Evolutionary conservation across 2,797 vertebrate species (phyloP), one percentile per base, ranked within the genome.

Genomic region (Macropodus opercularis): DNA sequence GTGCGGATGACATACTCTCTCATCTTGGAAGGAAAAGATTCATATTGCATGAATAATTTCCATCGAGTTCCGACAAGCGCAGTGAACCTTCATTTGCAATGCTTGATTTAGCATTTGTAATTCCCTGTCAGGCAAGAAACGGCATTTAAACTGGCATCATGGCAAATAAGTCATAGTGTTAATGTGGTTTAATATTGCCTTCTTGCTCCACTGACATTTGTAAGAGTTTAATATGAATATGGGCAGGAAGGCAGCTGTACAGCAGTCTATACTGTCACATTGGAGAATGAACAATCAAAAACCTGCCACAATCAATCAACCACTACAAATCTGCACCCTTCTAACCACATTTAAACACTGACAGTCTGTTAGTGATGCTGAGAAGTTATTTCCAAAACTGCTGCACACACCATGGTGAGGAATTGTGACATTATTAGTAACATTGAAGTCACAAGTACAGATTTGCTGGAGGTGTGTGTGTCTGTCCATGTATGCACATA

Each of bases 41-140:
- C 68, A 86, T 72, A 83, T 69, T 83, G 79, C 77, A 80, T 89
- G 68, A 88, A 87, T 86, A 85, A 90, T 87, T 88, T 74, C 71
- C 65, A 83, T 85, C 79, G 81, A 80, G 72, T 67, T 55, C 66
- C 80, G 81, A 90, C 82, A 89, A 85, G 81, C 42, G 61, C 74
- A 87, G 59, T 88, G 81, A 87, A 87, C 81, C 69, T 79, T 90
- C 69, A 88, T 90, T 89, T 85, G 73, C 22, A 14, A 86, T 86
- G 88, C 79, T 85, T 85, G 77, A 87, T 89, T 89, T 88, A 85
- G 63, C 83, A 77, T 87, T 86, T 76, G 71, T 89, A 89, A 89
- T 90, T 85, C 75, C 74, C 75, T 79, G 60, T 88, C 85, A 87
- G 80, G 75, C 74, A 69, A 83, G 79, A 85, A 79, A 79, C 44